These are phyloP conservation scores for Paguma larvata DNA, from an alignment of 2,797 vertebrate species.

Conservation along the genomic window DNA sequence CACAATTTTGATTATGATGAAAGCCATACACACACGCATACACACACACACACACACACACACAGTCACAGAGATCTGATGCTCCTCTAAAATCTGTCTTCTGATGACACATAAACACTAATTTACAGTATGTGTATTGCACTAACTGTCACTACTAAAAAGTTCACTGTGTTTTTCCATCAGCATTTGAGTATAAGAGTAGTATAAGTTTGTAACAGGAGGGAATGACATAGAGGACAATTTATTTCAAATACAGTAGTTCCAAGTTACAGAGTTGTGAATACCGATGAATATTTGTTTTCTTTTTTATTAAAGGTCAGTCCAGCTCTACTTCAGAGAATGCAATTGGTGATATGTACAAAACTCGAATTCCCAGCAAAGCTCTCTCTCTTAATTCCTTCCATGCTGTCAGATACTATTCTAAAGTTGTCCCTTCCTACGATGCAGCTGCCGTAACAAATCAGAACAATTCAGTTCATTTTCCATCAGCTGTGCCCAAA, in stretches of 20 bases:
- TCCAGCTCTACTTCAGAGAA: constrained; percentile 52
- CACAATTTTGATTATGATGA: background rate
- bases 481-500: constrained; percentile 40
- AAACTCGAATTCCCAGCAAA: background rate
- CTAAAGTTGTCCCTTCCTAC: constrained; percentile 30
- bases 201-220: background rate
- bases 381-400: constrained; percentile 41
- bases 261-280: background rate
- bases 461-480: constrained; percentile 40
- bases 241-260: background rate
- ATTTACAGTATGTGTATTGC: background rate
- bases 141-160: background rate
- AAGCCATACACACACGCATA: background rate
- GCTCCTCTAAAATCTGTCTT: background rate
- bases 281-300: background rate
- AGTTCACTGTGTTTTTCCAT: background rate
- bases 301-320: constrained; percentile 57
- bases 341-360: background rate
- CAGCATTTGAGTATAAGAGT: background rate
- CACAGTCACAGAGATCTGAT: background rate
- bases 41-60: too few species aligned
- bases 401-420: constrained; percentile 41
- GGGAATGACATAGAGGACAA: background rate
- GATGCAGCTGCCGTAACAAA: background rate
- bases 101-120: background rate